Conservation (phyloP, 2,888 invertebrate genomes). For the Plemyria rubiginata region DNA sequence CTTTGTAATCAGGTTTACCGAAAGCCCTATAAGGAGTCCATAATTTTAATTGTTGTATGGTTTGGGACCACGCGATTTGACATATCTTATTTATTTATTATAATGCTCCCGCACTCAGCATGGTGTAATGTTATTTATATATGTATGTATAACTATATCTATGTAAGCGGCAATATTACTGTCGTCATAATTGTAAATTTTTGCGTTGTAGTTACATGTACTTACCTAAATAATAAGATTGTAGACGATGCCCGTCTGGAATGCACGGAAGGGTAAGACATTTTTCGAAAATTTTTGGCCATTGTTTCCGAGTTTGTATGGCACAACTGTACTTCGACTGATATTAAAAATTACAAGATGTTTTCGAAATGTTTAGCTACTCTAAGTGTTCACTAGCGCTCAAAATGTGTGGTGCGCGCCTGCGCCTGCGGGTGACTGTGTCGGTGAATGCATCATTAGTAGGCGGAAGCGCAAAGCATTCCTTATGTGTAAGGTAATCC, state of each 20-base stretch:
- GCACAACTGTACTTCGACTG: constrained; percentile 40
- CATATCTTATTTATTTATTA: constrained; percentile 38
- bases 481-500: constrained; percentile 65
- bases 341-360: constrained; percentile 37
- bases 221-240: constrained; percentile 46
- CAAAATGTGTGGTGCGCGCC: constrained; percentile 58
- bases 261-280: constrained; percentile 15
- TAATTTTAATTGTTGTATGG: constrained; percentile 18
- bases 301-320: constrained; percentile 28
- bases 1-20: constrained; percentile 14
- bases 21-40: constrained; percentile 40
- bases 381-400: constrained; percentile 76
- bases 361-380: constrained; percentile 55
- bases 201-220: constrained; percentile 58
- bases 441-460: constrained; percentile 48
- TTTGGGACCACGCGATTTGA: constrained; percentile 29
- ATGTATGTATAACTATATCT: constrained; percentile 31
- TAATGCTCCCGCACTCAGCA: constrained; percentile 43
- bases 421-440: constrained; percentile 58
- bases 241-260: constrained; percentile 22
- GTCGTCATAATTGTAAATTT: constrained; percentile 49
- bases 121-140: constrained; percentile 36
- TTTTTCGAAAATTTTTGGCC: constrained; percentile 26
- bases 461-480: constrained; percentile 55
- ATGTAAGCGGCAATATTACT: constrained; percentile 47